Base-by-base conservation (phyloP, 1,140 invertebrate species). In the Monomorium pharaonis region DNA sequence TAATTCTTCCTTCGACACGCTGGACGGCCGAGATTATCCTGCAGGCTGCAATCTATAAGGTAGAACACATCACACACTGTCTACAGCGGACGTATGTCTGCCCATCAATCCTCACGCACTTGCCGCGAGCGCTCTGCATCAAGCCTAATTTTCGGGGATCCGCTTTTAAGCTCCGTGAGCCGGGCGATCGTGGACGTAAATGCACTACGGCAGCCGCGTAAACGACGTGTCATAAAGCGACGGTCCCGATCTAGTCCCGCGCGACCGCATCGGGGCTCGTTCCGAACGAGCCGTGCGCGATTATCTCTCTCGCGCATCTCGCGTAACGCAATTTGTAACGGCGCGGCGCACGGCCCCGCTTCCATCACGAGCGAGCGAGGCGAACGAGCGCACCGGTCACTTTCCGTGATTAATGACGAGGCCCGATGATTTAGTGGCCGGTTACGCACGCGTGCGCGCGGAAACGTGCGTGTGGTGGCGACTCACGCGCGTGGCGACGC, bases 281-380 rank as follows among this genome's bases (percentile, higher is more conserved):
- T 84, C 62, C 63, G 80, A 78, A 60, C 72, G 81, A 65, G 75
- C 74, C 62, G 67, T n/a, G 37, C 70, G 80, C 70, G 80, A 90
- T 90, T 90, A 89, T 90, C 89, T 90, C 89, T 90, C 75, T 70
- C 89, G 85, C 89, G 80, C 72, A 89, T 90, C 89, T 90, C 89
- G 88, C 88, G 89, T 90, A 90, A 90, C 89, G 60, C 89, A 90
- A 90, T 90, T 90, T 90, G 89, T 90, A 90, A 90, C 88, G 80
- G 37, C 69, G 84, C 51, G 65, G 44, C 47, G 72, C 37, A 42
- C 42, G 49, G 30, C 54, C 21, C 42, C 72, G 81, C 37, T 56
- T 87, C 70, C 69, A 84, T 75, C 75, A 74, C 27, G 85, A 44
- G 77, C 16, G 75, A 65, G 65, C 33, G 78, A 21, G 65, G 62